A percentile compares a stretch with the other conserved stretches of the same genome.
phyloP scores from a whole-genome alignment of 2,113 vertebrate species.

The Brachyistius frenatus region DNA sequence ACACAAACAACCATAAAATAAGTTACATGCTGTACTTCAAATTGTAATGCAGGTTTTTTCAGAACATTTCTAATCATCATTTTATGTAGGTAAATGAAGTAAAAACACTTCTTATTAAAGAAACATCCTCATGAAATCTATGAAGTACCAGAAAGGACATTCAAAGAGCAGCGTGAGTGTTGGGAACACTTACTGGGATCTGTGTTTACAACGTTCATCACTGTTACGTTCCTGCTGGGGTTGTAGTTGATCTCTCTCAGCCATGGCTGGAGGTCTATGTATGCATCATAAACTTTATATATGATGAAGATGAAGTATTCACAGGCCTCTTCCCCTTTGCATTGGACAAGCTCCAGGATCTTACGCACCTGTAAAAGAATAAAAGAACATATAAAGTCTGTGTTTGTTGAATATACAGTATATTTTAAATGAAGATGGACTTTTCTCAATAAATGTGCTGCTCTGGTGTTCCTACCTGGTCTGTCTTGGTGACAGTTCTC shows the following conservation, averaged over 20 bases:
- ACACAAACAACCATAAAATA: no score
- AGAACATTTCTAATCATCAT: no score
- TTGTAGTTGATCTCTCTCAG: conserved; percentile 86
- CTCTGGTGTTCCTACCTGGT: conserved; percentile 84
- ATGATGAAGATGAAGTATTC: conserved; percentile 90
- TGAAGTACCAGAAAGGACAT: neutral
- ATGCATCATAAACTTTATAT: conserved; percentile 89
- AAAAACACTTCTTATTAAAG: neutral
- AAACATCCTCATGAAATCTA: neutral
- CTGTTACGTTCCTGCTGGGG: conserved; percentile 80
- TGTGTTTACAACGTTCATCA: conserved; percentile 89
- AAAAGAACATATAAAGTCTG: neutral
- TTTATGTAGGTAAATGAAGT: no score
- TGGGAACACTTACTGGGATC: conserved; percentile 89
- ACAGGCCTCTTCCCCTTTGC: conserved; percentile 93
- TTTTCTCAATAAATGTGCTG: neutral
- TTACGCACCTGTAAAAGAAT: conserved; percentile 88
- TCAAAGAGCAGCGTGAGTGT: neutral
- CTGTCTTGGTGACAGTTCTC: conserved; percentile 86
- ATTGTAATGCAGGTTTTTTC: no score
- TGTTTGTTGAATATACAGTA: neutral
- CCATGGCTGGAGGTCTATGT: conserved; percentile 92
- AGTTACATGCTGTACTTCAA: no score
- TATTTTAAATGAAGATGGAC: neutral
- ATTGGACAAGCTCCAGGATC: conserved; percentile 93